Conservation (phyloP, 2,888 invertebrate genomes). For the Silvanus unidentatus region DNA sequence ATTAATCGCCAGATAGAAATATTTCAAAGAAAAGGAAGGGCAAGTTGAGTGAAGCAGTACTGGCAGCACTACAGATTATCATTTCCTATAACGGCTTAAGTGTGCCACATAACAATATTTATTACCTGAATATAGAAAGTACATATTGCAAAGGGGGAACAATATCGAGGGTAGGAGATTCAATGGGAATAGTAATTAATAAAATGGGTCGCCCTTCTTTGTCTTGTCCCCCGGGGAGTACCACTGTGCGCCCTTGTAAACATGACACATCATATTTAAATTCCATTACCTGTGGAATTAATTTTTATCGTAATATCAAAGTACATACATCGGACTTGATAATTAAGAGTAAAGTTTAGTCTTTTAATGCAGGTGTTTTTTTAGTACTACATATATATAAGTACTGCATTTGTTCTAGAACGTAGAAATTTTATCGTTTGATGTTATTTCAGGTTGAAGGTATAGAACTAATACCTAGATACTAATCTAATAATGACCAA, state of each 20-base stretch:
- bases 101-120: neutral
- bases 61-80: too few relatives aligned
- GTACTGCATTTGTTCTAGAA: too few relatives aligned
- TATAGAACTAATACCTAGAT: too few relatives aligned
- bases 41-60: too few relatives aligned
- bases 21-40: too few relatives aligned
- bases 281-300: constrained; percentile 48
- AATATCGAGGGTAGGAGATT: constrained; percentile 49
- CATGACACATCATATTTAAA: constrained; percentile 45
- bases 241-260: constrained; percentile 55
- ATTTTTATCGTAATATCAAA: neutral
- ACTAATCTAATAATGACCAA: too few relatives aligned
- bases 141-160: constrained; percentile 47
- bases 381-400: too few relatives aligned
- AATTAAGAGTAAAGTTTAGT: neutral
- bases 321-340: neutral
- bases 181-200: constrained; percentile 55
- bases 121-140: constrained; percentile 53
- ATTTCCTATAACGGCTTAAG: neutral
- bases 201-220: constrained; percentile 59
- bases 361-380: too few relatives aligned
- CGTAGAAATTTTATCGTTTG: too few relatives aligned
- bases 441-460: too few relatives aligned
- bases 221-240: constrained; percentile 62
- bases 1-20: too few relatives aligned